Evolutionary conservation across 2,888 invertebrate species (phyloP).

Genomic region (Latrodectus elegans): DNA sequence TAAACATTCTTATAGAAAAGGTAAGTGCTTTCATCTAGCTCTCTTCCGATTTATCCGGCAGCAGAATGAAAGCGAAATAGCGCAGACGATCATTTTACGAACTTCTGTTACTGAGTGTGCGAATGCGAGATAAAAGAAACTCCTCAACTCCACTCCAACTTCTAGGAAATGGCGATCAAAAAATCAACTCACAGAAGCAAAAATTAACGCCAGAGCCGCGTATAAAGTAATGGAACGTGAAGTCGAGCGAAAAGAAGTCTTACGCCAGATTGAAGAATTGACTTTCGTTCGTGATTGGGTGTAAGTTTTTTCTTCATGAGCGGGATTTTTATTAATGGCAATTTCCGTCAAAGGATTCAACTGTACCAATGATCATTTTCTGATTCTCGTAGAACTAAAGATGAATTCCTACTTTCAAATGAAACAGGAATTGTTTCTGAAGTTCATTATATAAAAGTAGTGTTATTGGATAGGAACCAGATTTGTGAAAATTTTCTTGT

Average conservation of each 20-base stretch:
- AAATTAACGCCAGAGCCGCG: slow-evolving; percentile 36
- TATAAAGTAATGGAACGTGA: slow-evolving; percentile 39
- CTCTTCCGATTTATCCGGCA: slow-evolving; percentile 36
- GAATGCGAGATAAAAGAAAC: slow-evolving; percentile 46
- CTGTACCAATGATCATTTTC: too few species aligned
- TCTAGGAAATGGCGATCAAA: slow-evolving; percentile 38
- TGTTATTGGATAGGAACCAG: too few species aligned
- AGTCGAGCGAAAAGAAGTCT: slow-evolving; percentile 29
- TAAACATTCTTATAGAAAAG: not conserved
- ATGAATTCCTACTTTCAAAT: too few species aligned
- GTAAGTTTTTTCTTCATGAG: too few species aligned
- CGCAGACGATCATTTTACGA: slow-evolving; percentile 56
- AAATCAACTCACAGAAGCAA: slow-evolving; percentile 24
- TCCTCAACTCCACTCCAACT: slow-evolving; percentile 44
- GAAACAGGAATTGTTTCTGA: too few species aligned
- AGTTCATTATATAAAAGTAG: too few species aligned
- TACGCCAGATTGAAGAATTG: slow-evolving; percentile 30
- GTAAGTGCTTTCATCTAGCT: slow-evolving; percentile 4
- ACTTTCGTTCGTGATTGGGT: too few species aligned
- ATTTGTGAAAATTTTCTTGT: too few species aligned
- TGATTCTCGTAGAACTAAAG: too few species aligned
- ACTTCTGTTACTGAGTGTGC: slow-evolving; percentile 48
- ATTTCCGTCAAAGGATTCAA: too few species aligned
- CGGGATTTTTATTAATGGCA: too few species aligned
- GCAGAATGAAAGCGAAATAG: slow-evolving; percentile 20